Conservation (phyloP, 2,113 vertebrate genomes). For the Pluvianellus socialis region DNA sequence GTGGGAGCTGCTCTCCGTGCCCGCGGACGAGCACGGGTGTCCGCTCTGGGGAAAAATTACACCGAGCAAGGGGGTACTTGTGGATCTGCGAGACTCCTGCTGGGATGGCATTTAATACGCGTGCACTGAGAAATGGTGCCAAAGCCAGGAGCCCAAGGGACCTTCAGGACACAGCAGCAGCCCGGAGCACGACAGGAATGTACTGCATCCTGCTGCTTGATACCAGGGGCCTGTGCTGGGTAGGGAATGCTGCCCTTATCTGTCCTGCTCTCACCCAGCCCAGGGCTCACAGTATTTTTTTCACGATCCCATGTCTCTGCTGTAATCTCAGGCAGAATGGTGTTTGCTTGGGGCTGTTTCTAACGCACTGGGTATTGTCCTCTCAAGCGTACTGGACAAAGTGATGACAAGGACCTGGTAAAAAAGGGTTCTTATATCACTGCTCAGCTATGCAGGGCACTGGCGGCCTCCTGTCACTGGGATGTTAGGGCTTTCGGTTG, state of each 20-base stretch:
- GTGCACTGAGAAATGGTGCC: neutral
- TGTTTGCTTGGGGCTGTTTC: conserved; percentile 41
- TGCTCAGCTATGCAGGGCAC: conserved; percentile 64
- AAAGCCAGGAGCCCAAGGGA: neutral
- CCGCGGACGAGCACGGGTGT: accelerated
- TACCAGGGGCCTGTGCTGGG: neutral
- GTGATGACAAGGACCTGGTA: conserved; percentile 78
- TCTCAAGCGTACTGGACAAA: conserved; percentile 31
- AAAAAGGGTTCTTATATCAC: conserved; percentile 75
- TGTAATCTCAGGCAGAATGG: conserved; percentile 59
- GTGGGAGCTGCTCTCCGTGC: neutral
- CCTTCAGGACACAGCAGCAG: conserved; percentile 11
- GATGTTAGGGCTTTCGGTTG: conserved; percentile 20
- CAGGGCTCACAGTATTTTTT: neutral
- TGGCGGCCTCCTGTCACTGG: conserved; percentile 49
- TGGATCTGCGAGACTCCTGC: neutral
- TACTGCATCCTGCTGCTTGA: conserved; percentile 16
- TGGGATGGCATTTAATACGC: neutral
- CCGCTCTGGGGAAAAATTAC: neutral
- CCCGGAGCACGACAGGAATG: neutral
- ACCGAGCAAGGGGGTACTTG: neutral
- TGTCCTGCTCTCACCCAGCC: conserved; percentile 21
- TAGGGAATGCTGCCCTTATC: conserved; percentile 68
- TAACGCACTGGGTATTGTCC: conserved; percentile 74
- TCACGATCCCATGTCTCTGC: conserved; percentile 37